Evolutionary conservation across 2,797 vertebrate species (phyloP).

Genomic region (Pristis pectinata): DNA sequence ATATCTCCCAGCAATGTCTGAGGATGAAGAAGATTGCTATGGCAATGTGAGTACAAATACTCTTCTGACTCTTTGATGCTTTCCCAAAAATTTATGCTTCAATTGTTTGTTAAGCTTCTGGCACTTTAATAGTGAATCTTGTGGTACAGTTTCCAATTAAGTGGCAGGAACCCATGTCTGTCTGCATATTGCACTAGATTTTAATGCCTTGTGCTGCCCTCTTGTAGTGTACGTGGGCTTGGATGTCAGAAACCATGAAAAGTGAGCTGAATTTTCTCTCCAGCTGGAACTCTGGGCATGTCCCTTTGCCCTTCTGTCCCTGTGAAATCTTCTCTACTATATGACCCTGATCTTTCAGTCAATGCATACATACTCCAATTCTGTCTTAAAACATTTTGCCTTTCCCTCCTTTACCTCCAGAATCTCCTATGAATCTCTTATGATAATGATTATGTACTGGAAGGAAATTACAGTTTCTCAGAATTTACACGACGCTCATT

Average conservation of each 20-base stretch:
- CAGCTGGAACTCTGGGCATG: background rate
- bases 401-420: background rate
- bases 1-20: slow-evolving; percentile 95
- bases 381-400: background rate
- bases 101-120: background rate
- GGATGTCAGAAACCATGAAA: background rate
- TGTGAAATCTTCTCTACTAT: background rate
- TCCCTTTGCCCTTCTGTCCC: background rate
- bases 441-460: background rate
- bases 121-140: background rate
- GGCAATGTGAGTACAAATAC: slow-evolving; percentile 74
- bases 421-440: background rate
- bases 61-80: background rate
- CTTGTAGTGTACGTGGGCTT: background rate
- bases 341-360: background rate
- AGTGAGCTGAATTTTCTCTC: background rate
- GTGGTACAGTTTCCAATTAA: background rate
- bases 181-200: background rate
- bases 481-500: background rate
- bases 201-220: too few species aligned
- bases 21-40: slow-evolving; percentile 98
- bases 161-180: background rate
- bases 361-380: background rate
- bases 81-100: background rate
- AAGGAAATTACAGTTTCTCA: background rate